Percentiles rank a stretch among this genome's conserved stretches.
These are phyloP conservation scores for Phalanger gymnotis DNA, from an alignment of 2,797 vertebrate species.

Conservation along the genomic window DNA sequence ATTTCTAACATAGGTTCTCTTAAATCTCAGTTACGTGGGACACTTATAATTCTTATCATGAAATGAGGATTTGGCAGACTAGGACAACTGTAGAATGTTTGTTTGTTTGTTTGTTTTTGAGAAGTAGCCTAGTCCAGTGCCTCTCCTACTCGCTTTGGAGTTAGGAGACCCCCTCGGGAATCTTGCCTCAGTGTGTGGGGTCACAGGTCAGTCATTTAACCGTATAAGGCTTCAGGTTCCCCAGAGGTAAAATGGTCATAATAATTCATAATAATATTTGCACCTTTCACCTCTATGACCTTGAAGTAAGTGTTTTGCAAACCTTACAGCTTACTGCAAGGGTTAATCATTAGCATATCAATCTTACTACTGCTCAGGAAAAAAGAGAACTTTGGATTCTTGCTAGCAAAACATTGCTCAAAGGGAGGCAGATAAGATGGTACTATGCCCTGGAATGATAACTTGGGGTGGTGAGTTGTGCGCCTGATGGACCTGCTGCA, in stretches of 20 bases:
- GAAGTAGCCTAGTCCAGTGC: neutral
- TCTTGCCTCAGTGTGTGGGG: neutral
- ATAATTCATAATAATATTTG: neutral
- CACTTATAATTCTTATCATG: neutral
- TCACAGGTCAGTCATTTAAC: neutral
- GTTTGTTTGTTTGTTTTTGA: neutral
- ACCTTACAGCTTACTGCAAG: neutral
- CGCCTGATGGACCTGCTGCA: neutral
- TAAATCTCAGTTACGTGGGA: neutral
- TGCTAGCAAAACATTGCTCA: conserved; percentile 12
- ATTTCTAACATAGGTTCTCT: too few species aligned
- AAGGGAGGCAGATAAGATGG: neutral
- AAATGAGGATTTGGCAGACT: conserved; percentile 6
- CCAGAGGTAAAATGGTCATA: neutral
- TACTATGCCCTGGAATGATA: neutral
- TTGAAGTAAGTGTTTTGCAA: neutral
- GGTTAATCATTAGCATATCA: neutral
- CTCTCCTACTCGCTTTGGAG: neutral
- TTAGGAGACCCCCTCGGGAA: neutral
- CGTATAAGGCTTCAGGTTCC: neutral
- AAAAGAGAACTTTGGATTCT: conserved; percentile 25
- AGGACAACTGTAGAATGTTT: neutral
- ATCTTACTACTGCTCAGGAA: neutral
- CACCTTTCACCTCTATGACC: neutral
- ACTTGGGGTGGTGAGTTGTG: neutral